A percentile compares a stretch with the other conserved stretches of the same genome.
phyloP scores from a whole-genome alignment of 2,888 invertebrate species.

The Drosophila infuscata region DNA sequence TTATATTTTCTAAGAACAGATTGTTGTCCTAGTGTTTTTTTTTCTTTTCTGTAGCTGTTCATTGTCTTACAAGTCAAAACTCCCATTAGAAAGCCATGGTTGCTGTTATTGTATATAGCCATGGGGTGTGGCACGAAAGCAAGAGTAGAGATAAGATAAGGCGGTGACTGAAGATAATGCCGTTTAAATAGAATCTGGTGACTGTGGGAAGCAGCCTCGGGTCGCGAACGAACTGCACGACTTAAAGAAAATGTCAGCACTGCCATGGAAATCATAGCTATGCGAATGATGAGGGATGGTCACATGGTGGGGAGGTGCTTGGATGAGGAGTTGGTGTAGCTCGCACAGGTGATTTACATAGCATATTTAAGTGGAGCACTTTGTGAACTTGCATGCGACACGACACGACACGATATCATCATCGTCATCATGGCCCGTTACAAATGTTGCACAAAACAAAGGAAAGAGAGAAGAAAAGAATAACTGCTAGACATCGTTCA shows the following conservation, averaged over 20 bases:
- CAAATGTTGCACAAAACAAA: slow-evolving; percentile 69
- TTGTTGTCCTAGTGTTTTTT: background rate
- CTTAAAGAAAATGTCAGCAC: slow-evolving; percentile 73
- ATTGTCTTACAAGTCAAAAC: background rate
- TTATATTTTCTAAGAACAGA: background rate
- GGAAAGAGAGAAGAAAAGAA: slow-evolving; percentile 19
- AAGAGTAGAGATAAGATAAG: slow-evolving; percentile 49
- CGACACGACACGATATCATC: slow-evolving; percentile 50
- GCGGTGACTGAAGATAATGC: slow-evolving; percentile 70
- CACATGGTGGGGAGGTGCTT: background rate
- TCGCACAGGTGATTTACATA: slow-evolving; percentile 80
- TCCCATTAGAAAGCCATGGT: slow-evolving; percentile 9
- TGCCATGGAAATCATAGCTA: slow-evolving; percentile 27
- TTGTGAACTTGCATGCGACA: slow-evolving; percentile 64
- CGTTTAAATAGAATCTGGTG: slow-evolving; percentile 76
- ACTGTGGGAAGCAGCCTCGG: slow-evolving; percentile 39
- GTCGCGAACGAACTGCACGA: slow-evolving; percentile 67
- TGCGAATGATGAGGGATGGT: slow-evolving; percentile 13
- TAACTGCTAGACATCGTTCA: slow-evolving; percentile 27
- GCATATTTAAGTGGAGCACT: slow-evolving; percentile 81
- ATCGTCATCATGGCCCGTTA: slow-evolving; percentile 55
- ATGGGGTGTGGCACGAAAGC: slow-evolving; percentile 11
- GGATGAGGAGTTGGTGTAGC: slow-evolving; percentile 58
- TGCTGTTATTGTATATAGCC: slow-evolving; percentile 5
- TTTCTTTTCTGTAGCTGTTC: background rate